Evolutionary conservation across 1,140 invertebrate species (phyloP).

Genomic region (Calephelis virginiensis): DNA sequence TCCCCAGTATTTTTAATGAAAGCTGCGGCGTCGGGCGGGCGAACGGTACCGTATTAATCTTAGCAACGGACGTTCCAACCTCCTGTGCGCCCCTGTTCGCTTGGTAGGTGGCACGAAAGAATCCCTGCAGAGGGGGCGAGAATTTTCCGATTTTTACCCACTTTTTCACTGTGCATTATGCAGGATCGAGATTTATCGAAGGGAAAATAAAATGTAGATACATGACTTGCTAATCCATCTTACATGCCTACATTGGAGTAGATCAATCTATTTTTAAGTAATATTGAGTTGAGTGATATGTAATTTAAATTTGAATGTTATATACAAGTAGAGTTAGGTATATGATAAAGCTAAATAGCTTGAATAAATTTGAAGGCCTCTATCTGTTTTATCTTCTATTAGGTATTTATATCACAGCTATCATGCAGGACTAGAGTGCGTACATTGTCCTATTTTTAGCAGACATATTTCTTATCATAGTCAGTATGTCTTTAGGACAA

Average conservation of each 20-base stretch:
- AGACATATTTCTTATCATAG: too few species aligned
- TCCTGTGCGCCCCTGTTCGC: slow-evolving; percentile 59
- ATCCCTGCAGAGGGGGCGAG: slow-evolving; percentile 53
- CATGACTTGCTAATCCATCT: slow-evolving; percentile 22
- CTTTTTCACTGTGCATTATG: slow-evolving; percentile 68
- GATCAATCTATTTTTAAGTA: background rate
- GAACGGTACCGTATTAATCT: slow-evolving; percentile 71
- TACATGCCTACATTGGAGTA: background rate
- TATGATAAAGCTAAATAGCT: too few species aligned
- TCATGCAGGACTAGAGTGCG: too few species aligned
- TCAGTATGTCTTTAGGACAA: too few species aligned
- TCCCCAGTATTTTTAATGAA: slow-evolving; percentile 71
- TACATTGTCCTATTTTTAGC: too few species aligned
- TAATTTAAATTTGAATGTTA: too few species aligned
- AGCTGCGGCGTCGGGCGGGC: slow-evolving; percentile 66
- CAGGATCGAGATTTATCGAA: slow-evolving; percentile 60
- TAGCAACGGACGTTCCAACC: slow-evolving; percentile 58
- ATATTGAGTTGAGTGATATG: too few species aligned
- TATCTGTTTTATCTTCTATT: too few species aligned
- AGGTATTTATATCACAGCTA: too few species aligned
- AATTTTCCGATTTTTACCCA: slow-evolving; percentile 60
- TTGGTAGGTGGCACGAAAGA: slow-evolving; percentile 65
- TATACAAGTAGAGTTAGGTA: too few species aligned
- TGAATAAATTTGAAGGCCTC: too few species aligned
- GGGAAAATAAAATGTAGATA: slow-evolving; percentile 45